Percentiles rank a stretch among this genome's conserved stretches.
These are phyloP conservation scores for Sipha maydis DNA, from an alignment of 2,888 invertebrate species.

Conservation along the genomic window DNA sequence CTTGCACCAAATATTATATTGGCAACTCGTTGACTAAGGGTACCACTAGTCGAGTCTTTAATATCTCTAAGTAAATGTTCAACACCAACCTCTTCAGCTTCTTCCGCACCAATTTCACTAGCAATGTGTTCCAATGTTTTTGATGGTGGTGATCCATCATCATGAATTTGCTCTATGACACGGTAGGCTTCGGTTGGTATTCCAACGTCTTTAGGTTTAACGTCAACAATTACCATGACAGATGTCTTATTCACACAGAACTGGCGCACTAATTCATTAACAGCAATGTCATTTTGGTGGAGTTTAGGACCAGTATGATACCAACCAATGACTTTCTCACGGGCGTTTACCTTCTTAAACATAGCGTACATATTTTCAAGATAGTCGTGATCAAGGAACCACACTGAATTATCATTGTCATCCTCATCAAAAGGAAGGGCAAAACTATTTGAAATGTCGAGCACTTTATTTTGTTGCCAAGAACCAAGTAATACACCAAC, in stretches of 20 bases:
- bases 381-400: conserved; percentile 99
- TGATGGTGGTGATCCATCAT: conserved; percentile 98
- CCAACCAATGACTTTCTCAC: conserved; percentile 99
- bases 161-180: conserved; percentile 98
- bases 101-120: conserved; percentile 99
- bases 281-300: conserved; percentile 97
- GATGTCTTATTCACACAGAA: conserved; percentile 89
- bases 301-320: conserved; percentile 99
- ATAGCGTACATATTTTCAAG: conserved; percentile 99
- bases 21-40: conserved; percentile 95
- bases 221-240: conserved; percentile 98
- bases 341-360: conserved; percentile 99
- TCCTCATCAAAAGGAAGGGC: conserved; percentile 99
- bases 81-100: conserved; percentile 99
- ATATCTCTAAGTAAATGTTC: conserved; percentile 96
- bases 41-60: conserved; percentile 96
- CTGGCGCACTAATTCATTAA: conserved; percentile 94
- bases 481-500: conserved; percentile 97
- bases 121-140: conserved; percentile 99
- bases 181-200: conserved; percentile 98
- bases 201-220: conserved; percentile 96
- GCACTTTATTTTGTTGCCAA: conserved; percentile 92
- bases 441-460: conserved; percentile 99
- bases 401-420: conserved; percentile 97
- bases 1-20: conserved; percentile 95